phyloP scores from a whole-genome alignment of 2,797 vertebrate genomes.

The Lagocephalus sceleratus region DNA sequence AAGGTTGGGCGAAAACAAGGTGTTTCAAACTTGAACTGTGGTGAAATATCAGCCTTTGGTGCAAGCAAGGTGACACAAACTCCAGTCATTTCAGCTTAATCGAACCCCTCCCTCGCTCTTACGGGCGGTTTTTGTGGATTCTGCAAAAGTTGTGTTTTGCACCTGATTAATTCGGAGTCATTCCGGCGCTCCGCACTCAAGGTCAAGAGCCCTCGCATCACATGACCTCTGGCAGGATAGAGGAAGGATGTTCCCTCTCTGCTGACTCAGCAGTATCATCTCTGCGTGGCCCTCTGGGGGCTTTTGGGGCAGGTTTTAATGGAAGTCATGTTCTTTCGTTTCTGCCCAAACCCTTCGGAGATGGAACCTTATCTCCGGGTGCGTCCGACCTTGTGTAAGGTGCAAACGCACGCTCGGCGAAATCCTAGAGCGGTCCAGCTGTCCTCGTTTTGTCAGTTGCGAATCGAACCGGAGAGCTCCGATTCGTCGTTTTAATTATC shows the following conservation, averaged over 20 bases:
- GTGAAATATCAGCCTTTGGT: no score
- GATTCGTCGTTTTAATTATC: constrained; percentile 42
- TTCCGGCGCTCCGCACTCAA: background rate
- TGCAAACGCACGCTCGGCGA: background rate
- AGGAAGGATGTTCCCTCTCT: constrained; percentile 59
- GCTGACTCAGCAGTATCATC: constrained; percentile 50
- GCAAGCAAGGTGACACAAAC: no score
- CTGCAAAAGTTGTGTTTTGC: no score
- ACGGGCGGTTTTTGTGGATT: no score
- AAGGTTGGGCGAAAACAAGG: no score
- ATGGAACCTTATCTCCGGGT: constrained; percentile 24
- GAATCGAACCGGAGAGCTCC: constrained; percentile 17
- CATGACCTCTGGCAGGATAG: constrained; percentile 40
- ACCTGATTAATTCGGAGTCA: background rate
- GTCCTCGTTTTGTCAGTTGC: constrained; percentile 16
- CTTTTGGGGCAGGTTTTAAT: constrained; percentile 22
- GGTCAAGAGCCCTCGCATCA: constrained; percentile 13
- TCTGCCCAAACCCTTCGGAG: constrained; percentile 3
- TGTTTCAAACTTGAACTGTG: no score
- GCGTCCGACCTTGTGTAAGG: constrained; percentile 28
- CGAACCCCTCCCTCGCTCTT: no score
- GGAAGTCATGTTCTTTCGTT: background rate
- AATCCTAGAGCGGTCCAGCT: constrained; percentile 15
- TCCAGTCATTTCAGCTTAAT: no score
- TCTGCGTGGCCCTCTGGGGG: constrained; percentile 17